Base-by-base conservation (phyloP, 2,797 vertebrate species). In the Poeciliopsis infans region DNA sequence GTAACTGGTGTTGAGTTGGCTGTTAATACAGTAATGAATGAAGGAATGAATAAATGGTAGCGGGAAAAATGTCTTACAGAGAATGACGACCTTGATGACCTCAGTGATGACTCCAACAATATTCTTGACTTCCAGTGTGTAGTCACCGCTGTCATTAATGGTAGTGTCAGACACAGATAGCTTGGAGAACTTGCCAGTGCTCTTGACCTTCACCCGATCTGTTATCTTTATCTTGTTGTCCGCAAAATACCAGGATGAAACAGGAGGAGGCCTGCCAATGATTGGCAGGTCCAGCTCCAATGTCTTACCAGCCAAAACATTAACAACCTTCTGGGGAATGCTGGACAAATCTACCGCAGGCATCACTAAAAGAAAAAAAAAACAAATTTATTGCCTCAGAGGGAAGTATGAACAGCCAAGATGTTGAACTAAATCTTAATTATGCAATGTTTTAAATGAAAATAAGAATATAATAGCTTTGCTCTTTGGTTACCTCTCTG, bases 41-140 rank as follows among this genome's bases (percentile, higher is more conserved):
- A 51, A 20, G 0, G 16, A 49, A 72, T 4, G 18, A 49, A 43
- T 13, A 74, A 28, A 46, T 71, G 12, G 23, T 51, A 8, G 49
- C 7, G 7, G 16, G 2, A 70, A 74, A 28, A 41, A 46, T 49
- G 76, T 53, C 97, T 97, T 97, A 99, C 98, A 98, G 86, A 99
- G 98, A 90, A 99, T 95, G 90, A 97, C 94, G 87, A 98, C 96
- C 91, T 97, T 99, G 93, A 99, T 92, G 87, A 94, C 95, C 91
- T 99, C 98, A 31, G 88, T 94, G 80, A 95, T 94, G 75, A 96
- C 95, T 91, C 98, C 98, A 77, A 96, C 96, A 77, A 91, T 81
- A 71, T 99, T 99, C 93, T 98, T 99, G 86, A 99, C 86, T 94
- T 99, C 98, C 83, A 99, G 95, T 0, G 88, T 96, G 72, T 99